Percentiles rank a stretch among this genome's conserved stretches.
phyloP scores from a whole-genome alignment of 2,113 vertebrate species.

The Toxotes jaculatrix region DNA sequence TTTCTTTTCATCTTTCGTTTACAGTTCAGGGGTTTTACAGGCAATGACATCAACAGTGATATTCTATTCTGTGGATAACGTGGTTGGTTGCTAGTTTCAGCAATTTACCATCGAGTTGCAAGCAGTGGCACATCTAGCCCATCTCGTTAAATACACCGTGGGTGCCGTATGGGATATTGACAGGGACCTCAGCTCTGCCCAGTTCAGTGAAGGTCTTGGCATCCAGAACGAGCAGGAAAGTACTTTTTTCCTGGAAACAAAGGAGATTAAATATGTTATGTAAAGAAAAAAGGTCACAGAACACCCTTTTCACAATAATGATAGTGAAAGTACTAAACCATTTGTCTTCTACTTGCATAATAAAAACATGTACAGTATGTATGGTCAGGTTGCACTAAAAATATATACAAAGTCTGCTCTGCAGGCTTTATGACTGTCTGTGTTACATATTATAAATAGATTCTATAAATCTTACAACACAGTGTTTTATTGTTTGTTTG shows the following conservation, averaged over 20 bases:
- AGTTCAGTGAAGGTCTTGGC: slow-evolving; percentile 92
- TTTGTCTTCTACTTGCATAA: slow-evolving; percentile 26
- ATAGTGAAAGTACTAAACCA: slow-evolving; percentile 4
- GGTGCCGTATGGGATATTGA: slow-evolving; percentile 91
- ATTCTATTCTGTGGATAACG: slow-evolving; percentile 37
- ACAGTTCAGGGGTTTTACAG: slow-evolving; percentile 37
- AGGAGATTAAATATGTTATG: slow-evolving; percentile 23
- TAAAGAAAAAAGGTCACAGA: slow-evolving; percentile 21
- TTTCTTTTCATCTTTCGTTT: slow-evolving; percentile 30
- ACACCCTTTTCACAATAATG: slow-evolving; percentile 9
- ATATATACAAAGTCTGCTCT: neutral
- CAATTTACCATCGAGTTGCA: slow-evolving; percentile 36
- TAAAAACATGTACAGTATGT: neutral
- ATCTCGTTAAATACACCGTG: slow-evolving; percentile 87
- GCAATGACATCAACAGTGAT: slow-evolving; percentile 39
- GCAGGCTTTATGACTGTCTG: neutral
- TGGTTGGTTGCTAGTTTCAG: slow-evolving; percentile 33
- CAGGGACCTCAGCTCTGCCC: slow-evolving; percentile 90
- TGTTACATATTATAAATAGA: no score
- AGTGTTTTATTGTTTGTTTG: neutral
- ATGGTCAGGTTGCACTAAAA: neutral
- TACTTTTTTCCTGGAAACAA: slow-evolving; percentile 86
- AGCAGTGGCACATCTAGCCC: slow-evolving; percentile 57
- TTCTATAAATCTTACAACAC: neutral
- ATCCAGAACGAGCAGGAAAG: slow-evolving; percentile 92